Base-by-base conservation (phyloP, 2,113 vertebrate genomes). In the Mesoclemmys tuberculata region DNA sequence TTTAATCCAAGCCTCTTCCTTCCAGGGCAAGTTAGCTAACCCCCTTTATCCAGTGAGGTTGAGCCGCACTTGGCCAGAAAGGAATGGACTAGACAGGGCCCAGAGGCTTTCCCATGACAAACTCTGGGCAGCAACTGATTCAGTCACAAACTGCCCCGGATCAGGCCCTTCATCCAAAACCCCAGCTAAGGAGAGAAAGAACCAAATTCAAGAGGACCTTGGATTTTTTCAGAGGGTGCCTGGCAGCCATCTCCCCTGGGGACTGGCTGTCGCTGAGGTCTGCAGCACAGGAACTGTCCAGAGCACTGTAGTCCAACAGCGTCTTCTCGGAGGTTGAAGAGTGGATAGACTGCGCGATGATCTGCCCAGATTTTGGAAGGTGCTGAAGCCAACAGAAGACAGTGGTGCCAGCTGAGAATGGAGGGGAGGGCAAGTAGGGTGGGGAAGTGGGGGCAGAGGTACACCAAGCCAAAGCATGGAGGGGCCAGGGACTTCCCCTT, bases 181-280 rank as follows among this genome's bases (percentile, higher is more conserved):
- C 54, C 52, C 88, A 88, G 29, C 44, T 64, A 52, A 9, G 24
- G 5, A 4, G 6, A 27, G 54, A 58, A 83, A 75, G 74, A 84
- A 6, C n/a, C 51, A 87, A 68, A 80, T 14, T 10, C 8, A 93
- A 75, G 56, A 95, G 82, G 86, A 99, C 99, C 98, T 98, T 99
- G 87, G 93, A 97, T 97, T 98, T 99, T 94, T 98, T 99, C 58
- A 91, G 98, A 4, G 94, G 93, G 7, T 91, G 74, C 19, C 81
- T 96, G 31, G 97, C 87, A 18, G 94, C 94, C 82, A 81, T 92
- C 22, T 99, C 99, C 0, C 97, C 97, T 1, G 98, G 97, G 0
- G 99, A 98, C 85, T 98, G 81, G 90, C 99, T 99, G 96, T 99
- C 99, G 2, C 99, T 99, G 90, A 99, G 91, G 91, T 99, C 99